phyloP scores from a whole-genome alignment of 2,113 vertebrate genomes.

The Lethenteron camtschaticum region DNA sequence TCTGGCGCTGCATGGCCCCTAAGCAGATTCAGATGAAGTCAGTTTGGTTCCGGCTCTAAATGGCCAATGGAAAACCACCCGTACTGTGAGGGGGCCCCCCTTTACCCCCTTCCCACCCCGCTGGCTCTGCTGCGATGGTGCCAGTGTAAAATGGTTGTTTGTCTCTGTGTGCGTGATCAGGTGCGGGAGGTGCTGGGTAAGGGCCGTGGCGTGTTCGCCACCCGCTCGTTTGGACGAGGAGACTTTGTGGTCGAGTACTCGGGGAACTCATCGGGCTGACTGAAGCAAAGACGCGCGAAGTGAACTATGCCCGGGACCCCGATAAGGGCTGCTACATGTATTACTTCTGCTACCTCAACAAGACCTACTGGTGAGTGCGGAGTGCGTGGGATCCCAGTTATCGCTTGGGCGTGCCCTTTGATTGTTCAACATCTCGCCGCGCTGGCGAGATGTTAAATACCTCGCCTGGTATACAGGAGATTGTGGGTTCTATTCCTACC shows the following conservation, averaged over 20 bases:
- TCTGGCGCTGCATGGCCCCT: too few relatives aligned
- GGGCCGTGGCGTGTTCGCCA: constrained; percentile 65
- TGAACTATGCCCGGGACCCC: constrained; percentile 49
- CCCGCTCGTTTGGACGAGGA: constrained; percentile 52
- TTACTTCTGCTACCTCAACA: constrained; percentile 69
- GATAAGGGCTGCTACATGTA: constrained; percentile 93
- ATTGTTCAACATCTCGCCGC: too few relatives aligned
- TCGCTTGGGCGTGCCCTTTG: too few relatives aligned
- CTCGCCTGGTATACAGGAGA: background rate
- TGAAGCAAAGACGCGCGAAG: constrained; percentile 52
- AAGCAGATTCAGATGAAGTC: too few relatives aligned
- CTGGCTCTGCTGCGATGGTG: too few relatives aligned
- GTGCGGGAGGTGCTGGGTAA: constrained; percentile 61
- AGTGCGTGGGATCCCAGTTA: background rate
- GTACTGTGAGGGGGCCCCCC: too few relatives aligned
- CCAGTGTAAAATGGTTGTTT: too few relatives aligned
- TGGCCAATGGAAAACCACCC: too few relatives aligned
- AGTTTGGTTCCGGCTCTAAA: too few relatives aligned
- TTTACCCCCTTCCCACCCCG: too few relatives aligned
- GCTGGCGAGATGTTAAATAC: background rate
- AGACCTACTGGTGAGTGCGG: constrained; percentile 60
- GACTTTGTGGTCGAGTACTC: constrained; percentile 93
- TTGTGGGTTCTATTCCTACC: background rate
- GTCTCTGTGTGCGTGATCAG: constrained; percentile 18
- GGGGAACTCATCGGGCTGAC: constrained; percentile 64